These are phyloP conservation scores for Thaleichthys pacificus DNA, from an alignment of 2,797 vertebrate genomes.

Conservation along the genomic window DNA sequence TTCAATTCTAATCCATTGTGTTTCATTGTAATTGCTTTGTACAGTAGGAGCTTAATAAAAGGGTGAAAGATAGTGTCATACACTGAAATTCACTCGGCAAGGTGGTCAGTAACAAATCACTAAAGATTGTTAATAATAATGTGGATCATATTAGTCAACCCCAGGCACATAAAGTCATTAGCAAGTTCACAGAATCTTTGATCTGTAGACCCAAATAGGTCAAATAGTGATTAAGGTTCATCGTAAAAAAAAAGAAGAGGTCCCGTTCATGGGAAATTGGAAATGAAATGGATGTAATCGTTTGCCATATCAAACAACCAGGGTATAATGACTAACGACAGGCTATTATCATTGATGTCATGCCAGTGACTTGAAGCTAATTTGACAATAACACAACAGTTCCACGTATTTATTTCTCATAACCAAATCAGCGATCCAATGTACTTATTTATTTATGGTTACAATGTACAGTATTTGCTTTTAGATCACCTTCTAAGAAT, in stretches of 20 bases:
- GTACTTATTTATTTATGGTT: not conserved
- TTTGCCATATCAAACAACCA: conserved; percentile 22
- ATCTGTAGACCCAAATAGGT: conserved; percentile 26
- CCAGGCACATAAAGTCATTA: conserved; percentile 49
- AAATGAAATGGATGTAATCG: conserved; percentile 23
- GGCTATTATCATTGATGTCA: conserved; percentile 32
- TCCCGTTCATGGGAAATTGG: conserved; percentile 24
- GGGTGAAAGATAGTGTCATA: conserved; percentile 48
- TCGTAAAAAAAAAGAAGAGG: not conserved
- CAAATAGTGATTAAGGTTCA: conserved; percentile 35
- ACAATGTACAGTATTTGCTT: not conserved
- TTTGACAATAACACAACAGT: conserved; percentile 32
- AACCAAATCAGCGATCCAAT: conserved; percentile 2
- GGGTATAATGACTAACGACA: conserved; percentile 38
- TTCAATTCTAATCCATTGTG: conserved; percentile 40
- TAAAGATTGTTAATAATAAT: conserved; percentile 49
- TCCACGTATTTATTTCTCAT: conserved; percentile 29
- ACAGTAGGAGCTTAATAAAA: conserved; percentile 42
- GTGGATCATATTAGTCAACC: conserved; percentile 50
- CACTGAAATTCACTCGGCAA: conserved; percentile 55
- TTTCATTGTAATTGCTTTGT: conserved; percentile 30
- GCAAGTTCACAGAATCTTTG: conserved; percentile 35
- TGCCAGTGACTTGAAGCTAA: conserved; percentile 29
- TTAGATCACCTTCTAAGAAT: not conserved
- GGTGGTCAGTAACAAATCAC: conserved; percentile 47